Evolutionary conservation across 2,113 vertebrate genomes (phyloP), one percentile per base, ranked within the genome.

Genomic region (Protomyctophum bolini): DNA sequence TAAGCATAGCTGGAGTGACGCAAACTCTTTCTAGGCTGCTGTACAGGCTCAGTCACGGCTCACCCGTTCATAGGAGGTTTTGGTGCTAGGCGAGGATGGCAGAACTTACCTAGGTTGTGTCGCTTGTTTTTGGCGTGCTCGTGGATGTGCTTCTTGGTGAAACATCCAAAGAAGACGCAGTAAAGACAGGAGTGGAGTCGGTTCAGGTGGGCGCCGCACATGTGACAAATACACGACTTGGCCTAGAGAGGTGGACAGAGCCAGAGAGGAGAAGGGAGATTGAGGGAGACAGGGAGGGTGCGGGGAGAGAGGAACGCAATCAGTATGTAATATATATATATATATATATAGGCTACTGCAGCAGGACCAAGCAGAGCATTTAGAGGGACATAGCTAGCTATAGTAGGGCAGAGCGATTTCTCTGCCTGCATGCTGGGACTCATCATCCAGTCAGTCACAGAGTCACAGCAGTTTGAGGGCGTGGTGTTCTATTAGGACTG

Each of bases 161-260:
- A 99, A 87, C 98, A 99, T 92, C 97, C 98, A 28, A 99, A 99
- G 94, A 98, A 99, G 83, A 99, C 97, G 68, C 98, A 99, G 91
- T 98, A 97, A 73, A 99, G 96, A 91, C 98, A 99, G 83, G 98
- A 99, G 90, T 99, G 98, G 73, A 99, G 96, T 83, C 98, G 91
- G 91, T 96, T 99, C 88, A 99, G 94, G 85, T 92, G 91, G 60
- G 91, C 91, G 12, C 91, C 91, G 75, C 91, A 92, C 88, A 92
- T 91, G 83, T 92, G 91, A 88, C 91, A 92, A 80, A 92, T 92
- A 55, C 91, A 92, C 76, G 91, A 92, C 89, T 91, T 92, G 86
- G 91, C 91, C 91, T 92, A 83, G 33, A 61, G n/a, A n/a, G 68
- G 75, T 65, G 47, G 61, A 41, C 8, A 49, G 60, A 70, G 49